Percentiles rank a stretch among this genome's conserved stretches.
Conservation (phyloP, 1,140 invertebrate genomes). For the Muscidifurax raptorellus region DNA sequence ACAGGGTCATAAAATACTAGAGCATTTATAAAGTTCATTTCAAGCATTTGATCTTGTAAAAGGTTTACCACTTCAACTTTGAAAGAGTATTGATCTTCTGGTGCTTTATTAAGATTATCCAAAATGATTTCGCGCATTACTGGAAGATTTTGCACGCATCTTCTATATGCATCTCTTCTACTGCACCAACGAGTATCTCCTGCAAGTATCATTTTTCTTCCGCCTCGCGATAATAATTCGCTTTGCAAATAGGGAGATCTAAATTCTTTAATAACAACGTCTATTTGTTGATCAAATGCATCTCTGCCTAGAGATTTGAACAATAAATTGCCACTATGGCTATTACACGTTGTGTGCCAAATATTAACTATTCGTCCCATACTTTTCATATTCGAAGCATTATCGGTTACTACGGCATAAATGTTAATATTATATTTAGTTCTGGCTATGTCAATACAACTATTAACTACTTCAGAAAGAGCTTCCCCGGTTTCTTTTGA, state of each 20-base stretch:
- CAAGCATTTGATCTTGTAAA: too few species aligned
- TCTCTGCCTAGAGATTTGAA: not conserved
- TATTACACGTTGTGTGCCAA: conserved; percentile 45
- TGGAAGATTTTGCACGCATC: not conserved
- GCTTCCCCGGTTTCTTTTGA: not conserved
- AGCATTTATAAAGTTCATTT: not conserved
- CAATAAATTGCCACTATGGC: conserved; percentile 48
- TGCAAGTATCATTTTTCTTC: conserved; percentile 17
- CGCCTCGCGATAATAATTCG: too few species aligned
- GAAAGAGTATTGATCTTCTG: not conserved
- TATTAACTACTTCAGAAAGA: conserved; percentile 18
- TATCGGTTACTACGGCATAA: conserved; percentile 46
- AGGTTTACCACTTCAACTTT: conserved; percentile 7
- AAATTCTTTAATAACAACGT: conserved; percentile 16
- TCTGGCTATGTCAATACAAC: conserved; percentile 32
- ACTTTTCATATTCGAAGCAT: conserved; percentile 43
- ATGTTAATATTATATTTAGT: conserved; percentile 45
- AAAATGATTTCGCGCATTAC: not conserved
- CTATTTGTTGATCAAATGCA: not conserved
- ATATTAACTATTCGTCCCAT: conserved; percentile 45
- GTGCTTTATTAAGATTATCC: too few species aligned
- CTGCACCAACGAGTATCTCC: conserved; percentile 45
- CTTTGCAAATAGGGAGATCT: not conserved
- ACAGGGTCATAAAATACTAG: conserved; percentile 33
- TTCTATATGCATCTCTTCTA: conserved; percentile 34